Evolutionary conservation across 2,113 vertebrate genomes (phyloP).

Genomic region (Mesitornis unicolor): DNA sequence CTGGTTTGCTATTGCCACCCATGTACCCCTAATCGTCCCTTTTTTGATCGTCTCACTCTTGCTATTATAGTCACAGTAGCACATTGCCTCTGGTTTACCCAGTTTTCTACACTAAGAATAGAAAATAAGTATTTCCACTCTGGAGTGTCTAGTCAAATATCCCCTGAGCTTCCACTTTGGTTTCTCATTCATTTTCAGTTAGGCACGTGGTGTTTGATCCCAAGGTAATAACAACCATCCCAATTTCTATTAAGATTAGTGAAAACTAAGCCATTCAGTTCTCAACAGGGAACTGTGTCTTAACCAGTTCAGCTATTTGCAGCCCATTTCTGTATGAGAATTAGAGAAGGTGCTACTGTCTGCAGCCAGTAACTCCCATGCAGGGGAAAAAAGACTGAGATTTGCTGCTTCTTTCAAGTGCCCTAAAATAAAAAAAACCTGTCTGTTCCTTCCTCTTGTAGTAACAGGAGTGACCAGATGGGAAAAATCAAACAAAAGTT

Average conservation of each 20-base stretch:
- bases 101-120: not conserved
- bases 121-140: not conserved
- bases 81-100: not conserved
- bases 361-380: not conserved
- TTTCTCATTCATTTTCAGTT: not conserved
- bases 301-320: not conserved
- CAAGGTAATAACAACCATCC: not conserved
- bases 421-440: conserved; percentile 5
- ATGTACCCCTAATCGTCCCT: not conserved
- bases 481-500: conserved; percentile 31
- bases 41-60: not conserved
- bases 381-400: not conserved
- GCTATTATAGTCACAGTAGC: not conserved
- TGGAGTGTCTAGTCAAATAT: not conserved
- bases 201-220: not conserved
- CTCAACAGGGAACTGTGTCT: not conserved
- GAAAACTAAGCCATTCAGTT: not conserved
- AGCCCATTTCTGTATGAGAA: not conserved
- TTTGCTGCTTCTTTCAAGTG: not conserved
- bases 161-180: not conserved
- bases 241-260: not conserved
- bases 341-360: not conserved
- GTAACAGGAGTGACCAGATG: conserved; percentile 27
- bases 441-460: not conserved
- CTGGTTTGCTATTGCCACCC: not conserved